phyloP scores from a whole-genome alignment of 2,113 vertebrate genomes.

The Neodon shergylaensis region DNA sequence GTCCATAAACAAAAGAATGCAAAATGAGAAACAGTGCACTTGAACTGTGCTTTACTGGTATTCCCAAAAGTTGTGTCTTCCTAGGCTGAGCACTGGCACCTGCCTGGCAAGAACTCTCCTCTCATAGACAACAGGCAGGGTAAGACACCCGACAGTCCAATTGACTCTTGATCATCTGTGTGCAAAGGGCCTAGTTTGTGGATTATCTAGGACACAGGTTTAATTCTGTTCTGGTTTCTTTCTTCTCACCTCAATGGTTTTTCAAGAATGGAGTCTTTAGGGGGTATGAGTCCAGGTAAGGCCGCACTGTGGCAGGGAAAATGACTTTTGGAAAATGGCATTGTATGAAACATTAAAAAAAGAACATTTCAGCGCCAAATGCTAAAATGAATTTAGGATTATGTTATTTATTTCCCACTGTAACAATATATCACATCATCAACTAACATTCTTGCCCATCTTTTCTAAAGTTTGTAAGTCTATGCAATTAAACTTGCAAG shows the following conservation, averaged over 20 bases:
- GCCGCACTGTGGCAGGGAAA: not conserved
- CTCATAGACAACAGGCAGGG: not conserved
- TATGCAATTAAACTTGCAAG: conserved; percentile 17
- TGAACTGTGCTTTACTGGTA: conserved; percentile 1
- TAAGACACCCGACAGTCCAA: conserved; percentile 54
- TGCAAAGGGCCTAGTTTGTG: conserved; percentile 67
- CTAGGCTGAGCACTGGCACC: not conserved
- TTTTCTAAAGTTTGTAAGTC: not conserved
- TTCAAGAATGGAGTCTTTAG: not conserved
- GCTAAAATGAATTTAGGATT: not conserved
- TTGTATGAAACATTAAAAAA: conserved; percentile 52
- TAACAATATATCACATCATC: not conserved
- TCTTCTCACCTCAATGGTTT: not conserved
- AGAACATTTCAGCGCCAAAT: not conserved
- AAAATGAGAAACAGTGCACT: conserved; percentile 42
- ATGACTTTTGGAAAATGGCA: not conserved
- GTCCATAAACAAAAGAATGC: conserved; percentile 66
- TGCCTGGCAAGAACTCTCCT: not conserved
- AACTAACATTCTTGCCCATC: not conserved
- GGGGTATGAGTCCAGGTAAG: not conserved
- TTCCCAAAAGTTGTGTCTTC: not conserved
- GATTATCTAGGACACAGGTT: conserved; percentile 60
- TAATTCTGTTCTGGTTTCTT: conserved; percentile 42
- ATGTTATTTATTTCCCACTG: not conserved
- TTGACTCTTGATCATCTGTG: conserved; percentile 68